These are phyloP conservation scores for Microcaecilia unicolor DNA, from an alignment of 2,797 vertebrate genomes.

Conservation along the genomic window DNA sequence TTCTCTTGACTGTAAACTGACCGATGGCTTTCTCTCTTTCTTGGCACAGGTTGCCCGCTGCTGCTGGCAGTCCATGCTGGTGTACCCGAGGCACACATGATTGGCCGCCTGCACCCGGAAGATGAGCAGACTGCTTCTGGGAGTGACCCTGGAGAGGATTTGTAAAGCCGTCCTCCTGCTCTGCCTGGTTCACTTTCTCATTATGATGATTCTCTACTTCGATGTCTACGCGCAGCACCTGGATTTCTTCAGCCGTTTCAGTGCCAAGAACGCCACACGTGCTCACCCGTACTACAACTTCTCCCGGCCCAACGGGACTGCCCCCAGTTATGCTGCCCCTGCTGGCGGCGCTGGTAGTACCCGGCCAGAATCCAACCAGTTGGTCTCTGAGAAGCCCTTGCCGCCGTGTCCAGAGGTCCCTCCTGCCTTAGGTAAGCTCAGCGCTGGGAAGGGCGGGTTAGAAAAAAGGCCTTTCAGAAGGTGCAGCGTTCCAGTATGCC, in stretches of 20 bases:
- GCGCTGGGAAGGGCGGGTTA: no score
- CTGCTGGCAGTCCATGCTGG: no score
- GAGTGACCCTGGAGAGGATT: constrained; percentile 96
- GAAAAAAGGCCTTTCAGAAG: no score
- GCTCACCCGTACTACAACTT: constrained; percentile 73
- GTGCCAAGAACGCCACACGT: constrained; percentile 52
- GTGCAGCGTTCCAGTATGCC: no score
- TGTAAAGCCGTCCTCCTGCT: constrained; percentile 97
- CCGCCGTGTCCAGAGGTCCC: constrained; percentile 85
- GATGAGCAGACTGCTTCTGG: constrained; percentile 98
- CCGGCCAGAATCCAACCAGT: constrained; percentile 63
- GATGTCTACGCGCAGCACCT: constrained; percentile 93
- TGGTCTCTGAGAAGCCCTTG: constrained; percentile 65
- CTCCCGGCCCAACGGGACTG: constrained; percentile 76
- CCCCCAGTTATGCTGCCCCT: constrained; percentile 62
- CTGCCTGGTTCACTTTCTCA: constrained; percentile 93
- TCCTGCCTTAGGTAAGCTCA: constrained; percentile 80
- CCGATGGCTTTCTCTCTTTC: no score
- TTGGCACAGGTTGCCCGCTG: no score
- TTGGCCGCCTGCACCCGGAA: constrained; percentile 53
- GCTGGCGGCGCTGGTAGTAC: constrained; percentile 33
- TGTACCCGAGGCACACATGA: constrained; percentile 42
- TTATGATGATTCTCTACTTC: constrained; percentile 97
- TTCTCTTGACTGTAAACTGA: no score
- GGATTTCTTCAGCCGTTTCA: constrained; percentile 96